These are phyloP conservation scores for Metopolophium dirhodum DNA, from an alignment of 1,140 invertebrate genomes.

Conservation along the genomic window DNA sequence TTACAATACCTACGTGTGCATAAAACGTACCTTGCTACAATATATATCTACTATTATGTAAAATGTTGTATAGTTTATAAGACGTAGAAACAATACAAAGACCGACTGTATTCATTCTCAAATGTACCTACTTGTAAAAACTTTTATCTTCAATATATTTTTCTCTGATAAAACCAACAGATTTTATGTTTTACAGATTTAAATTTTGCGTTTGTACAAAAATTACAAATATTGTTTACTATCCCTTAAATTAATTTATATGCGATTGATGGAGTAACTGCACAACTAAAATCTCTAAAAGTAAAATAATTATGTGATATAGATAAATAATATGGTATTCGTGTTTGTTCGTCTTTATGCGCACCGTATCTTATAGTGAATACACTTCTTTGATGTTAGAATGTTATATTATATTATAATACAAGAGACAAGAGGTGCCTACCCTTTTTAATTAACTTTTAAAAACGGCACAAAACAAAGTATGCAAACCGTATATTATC, in stretches of 20 bases:
- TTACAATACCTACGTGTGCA: neutral
- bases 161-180: neutral
- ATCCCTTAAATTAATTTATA: neutral
- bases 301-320: neutral
- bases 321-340: neutral
- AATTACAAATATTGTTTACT: neutral
- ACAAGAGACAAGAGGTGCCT: neutral
- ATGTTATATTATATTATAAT: neutral
- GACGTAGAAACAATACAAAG: neutral
- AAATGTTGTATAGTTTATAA: neutral
- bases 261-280: neutral
- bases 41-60: neutral
- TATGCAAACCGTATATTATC: neutral
- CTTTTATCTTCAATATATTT: neutral
- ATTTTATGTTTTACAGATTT: neutral
- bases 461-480: neutral
- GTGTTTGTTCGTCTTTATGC: neutral
- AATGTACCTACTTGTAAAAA: neutral
- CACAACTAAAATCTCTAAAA: neutral
- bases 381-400: neutral
- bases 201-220: neutral
- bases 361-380: neutral
- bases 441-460: slow-evolving; percentile 17
- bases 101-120: neutral
- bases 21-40: neutral